phyloP scores from a whole-genome alignment of 2,888 invertebrate species.

The Oxycera nigricornis region DNA sequence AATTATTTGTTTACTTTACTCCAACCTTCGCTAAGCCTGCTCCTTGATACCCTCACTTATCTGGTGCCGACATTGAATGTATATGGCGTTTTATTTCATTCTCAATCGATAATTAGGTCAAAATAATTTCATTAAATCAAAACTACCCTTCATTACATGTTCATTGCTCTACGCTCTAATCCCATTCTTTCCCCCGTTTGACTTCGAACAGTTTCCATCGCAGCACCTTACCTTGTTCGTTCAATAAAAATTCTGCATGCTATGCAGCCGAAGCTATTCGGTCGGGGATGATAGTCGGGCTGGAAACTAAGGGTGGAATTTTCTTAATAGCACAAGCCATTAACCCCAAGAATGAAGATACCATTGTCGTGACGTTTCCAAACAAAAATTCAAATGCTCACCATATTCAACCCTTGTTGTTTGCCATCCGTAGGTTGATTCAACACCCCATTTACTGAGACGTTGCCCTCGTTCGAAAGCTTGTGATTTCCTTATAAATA shows the following conservation, averaged over 20 bases:
- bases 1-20: background rate
- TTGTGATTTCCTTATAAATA: too few relatives aligned
- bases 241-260: too few relatives aligned
- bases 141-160: conserved; percentile 19
- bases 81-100: background rate
- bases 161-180: background rate
- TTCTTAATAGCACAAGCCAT: conserved; percentile 24
- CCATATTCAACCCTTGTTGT: background rate
- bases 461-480: too few relatives aligned
- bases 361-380: background rate
- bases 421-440: background rate
- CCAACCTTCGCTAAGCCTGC: background rate
- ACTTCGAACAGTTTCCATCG: too few relatives aligned
- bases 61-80: background rate
- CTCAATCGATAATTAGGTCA: conserved; percentile 18
- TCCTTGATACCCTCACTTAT: background rate
- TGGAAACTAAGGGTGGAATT: conserved; percentile 25
- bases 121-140: conserved; percentile 17
- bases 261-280: background rate
- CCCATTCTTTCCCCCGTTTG: background rate
- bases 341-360: conserved; percentile 3
- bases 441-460: background rate
- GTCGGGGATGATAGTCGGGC: background rate
- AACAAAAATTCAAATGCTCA: conserved; percentile 7
- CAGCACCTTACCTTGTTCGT: too few relatives aligned